Percentiles rank a stretch among this genome's conserved stretches.
Evolutionary conservation across 2,888 invertebrate genomes (phyloP).

Genomic region (Nymphalis polychloros): DNA sequence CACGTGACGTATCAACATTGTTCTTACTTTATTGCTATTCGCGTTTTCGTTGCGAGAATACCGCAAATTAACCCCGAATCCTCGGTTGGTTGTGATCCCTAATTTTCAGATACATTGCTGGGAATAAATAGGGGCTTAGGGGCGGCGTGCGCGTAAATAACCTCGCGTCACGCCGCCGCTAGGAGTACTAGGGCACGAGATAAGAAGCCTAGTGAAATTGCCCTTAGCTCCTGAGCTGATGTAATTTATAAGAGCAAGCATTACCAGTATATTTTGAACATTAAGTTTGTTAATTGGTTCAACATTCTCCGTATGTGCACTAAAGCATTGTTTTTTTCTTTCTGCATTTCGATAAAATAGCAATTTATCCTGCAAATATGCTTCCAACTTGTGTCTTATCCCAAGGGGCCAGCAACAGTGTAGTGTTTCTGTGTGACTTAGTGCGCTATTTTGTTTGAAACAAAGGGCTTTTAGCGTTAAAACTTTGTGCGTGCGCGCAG

Average conservation of each 20-base stretch:
- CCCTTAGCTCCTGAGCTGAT: slow-evolving; percentile 45
- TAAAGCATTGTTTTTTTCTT: background rate
- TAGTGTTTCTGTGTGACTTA: slow-evolving; percentile 54
- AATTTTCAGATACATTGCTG: slow-evolving; percentile 81
- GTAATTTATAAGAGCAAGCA: slow-evolving; percentile 37
- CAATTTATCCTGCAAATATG: background rate
- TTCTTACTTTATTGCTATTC: slow-evolving; percentile 50
- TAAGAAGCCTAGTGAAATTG: slow-evolving; percentile 72
- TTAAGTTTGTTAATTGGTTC: slow-evolving; percentile 16
- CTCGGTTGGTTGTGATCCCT: slow-evolving; percentile 74
- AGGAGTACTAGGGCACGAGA: slow-evolving; percentile 61
- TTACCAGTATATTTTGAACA: slow-evolving; percentile 7
- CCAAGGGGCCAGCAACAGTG: slow-evolving; percentile 49
- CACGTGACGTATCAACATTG: slow-evolving; percentile 55
- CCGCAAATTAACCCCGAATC: slow-evolving; percentile 71
- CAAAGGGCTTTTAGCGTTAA: slow-evolving; percentile 61
- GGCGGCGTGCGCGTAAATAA: slow-evolving; percentile 79
- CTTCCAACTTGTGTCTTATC: slow-evolving; percentile 16
- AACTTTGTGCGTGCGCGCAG: slow-evolving; percentile 57
- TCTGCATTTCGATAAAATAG: background rate
- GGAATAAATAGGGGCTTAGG: slow-evolving; percentile 81
- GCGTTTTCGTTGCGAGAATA: slow-evolving; percentile 47
- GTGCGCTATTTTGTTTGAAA: slow-evolving; percentile 62
- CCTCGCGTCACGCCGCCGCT: slow-evolving; percentile 66
- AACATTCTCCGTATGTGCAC: background rate